Conservation (phyloP, 37 sponge, comb jelly and placozoan genomes). For the Halichondria panicea region DNA sequence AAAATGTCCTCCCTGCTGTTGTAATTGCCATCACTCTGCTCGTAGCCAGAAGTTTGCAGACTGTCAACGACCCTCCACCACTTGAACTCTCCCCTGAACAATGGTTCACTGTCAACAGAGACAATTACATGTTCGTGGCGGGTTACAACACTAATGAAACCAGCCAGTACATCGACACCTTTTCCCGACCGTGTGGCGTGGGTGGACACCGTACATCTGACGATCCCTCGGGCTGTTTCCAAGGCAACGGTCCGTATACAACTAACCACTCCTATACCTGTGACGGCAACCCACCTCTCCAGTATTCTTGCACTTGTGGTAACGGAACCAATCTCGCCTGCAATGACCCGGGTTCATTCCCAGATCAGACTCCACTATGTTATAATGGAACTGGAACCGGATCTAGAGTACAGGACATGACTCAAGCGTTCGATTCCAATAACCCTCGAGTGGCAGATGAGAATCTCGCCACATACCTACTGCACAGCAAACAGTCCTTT, state of each 20-base stretch:
- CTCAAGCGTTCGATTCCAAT: background rate
- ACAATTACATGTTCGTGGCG: constrained; percentile 67
- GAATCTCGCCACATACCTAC: constrained; percentile 29
- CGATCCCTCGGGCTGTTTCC: constrained; percentile 19
- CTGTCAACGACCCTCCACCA: constrained; percentile 49
- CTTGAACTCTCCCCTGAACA: constrained; percentile 44
- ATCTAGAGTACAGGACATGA: constrained; percentile 17
- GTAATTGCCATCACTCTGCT: constrained; percentile 34
- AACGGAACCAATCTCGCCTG: no score
- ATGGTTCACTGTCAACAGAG: constrained; percentile 26
- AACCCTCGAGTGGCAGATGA: constrained; percentile 1
- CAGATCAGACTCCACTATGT: no score
- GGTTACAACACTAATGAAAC: constrained; percentile 36
- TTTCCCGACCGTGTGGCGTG: constrained; percentile 62
- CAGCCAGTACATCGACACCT: constrained; percentile 5
- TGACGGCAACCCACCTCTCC: no score
- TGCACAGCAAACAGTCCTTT: constrained; percentile 29
- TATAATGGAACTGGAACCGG: constrained; percentile 29
- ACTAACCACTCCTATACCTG: no score
- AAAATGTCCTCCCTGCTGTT: constrained; percentile 52
- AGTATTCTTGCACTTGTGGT: no score
- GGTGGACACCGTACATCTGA: constrained; percentile 31
- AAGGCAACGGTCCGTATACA: background rate
- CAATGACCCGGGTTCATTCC: background rate
- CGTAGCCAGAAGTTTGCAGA: constrained; percentile 20